Percentiles rank a stretch among this genome's conserved stretches.
Conservation (phyloP, 2,888 invertebrate species). For the Mythimna albipuncta region DNA sequence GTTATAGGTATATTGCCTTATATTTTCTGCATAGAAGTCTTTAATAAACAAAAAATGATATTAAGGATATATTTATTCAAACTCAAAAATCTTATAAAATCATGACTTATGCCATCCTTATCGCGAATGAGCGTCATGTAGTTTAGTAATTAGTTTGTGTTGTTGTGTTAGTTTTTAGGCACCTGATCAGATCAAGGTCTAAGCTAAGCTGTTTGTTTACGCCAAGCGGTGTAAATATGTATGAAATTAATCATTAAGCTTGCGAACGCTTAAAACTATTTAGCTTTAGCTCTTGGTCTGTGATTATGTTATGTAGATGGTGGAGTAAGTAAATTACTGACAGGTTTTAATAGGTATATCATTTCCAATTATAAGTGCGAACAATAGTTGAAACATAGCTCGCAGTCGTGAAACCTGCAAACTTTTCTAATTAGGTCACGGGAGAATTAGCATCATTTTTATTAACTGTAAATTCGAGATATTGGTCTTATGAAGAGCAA, state of each 20-base stretch:
- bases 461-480: background rate
- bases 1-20: too few species aligned
- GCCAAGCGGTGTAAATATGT: background rate
- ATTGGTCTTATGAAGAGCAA: background rate
- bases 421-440: background rate
- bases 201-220: background rate
- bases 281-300: background rate
- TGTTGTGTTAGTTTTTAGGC: conserved; percentile 14
- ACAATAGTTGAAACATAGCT: background rate
- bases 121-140: conserved; percentile 13
- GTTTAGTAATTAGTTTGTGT: conserved; percentile 39
- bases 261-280: background rate
- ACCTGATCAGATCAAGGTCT: background rate
- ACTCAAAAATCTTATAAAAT: too few species aligned
- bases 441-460: background rate
- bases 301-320: background rate
- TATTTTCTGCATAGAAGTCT: background rate
- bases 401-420: background rate
- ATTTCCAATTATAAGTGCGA: background rate
- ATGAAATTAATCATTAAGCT: background rate
- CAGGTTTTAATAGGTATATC: background rate
- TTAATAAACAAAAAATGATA: too few species aligned
- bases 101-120: background rate
- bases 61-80: too few species aligned
- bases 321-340: conserved; percentile 51